Conservation (phyloP, 2,888 invertebrate species). For the Coenonympha glycerion region DNA sequence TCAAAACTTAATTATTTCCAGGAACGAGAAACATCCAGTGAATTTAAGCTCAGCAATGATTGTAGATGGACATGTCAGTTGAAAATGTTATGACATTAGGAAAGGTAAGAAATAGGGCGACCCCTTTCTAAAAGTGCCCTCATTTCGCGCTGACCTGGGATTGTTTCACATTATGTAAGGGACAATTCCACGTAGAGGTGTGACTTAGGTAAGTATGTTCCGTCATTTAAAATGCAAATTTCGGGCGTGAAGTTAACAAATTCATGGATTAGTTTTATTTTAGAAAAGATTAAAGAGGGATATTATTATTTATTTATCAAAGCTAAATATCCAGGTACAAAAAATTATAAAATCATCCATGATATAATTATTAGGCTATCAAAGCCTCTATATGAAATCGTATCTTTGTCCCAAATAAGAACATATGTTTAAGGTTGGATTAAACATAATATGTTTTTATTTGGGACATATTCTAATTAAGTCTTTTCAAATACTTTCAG, state of each 20-base stretch:
- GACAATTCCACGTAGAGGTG: conserved; percentile 27
- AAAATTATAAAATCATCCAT: no score
- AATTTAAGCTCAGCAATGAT: conserved; percentile 6
- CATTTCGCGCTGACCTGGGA: conserved; percentile 34
- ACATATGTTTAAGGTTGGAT: no score
- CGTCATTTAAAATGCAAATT: conserved; percentile 22
- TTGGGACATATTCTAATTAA: no score
- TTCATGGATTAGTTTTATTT: no score
- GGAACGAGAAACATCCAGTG: not conserved
- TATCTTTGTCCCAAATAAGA: no score
- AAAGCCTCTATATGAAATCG: no score
- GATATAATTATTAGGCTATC: no score
- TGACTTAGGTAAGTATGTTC: conserved; percentile 21
- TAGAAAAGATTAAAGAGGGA: no score
- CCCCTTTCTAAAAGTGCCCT: conserved; percentile 34
- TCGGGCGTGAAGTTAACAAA: conserved; percentile 2
- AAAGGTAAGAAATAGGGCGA: conserved; percentile 31
- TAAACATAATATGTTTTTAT: no score
- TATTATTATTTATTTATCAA: no score
- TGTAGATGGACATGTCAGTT: conserved; percentile 33
- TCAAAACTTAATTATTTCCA: not conserved
- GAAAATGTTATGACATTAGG: conserved; percentile 38
- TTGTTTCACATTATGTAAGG: conserved; percentile 38
- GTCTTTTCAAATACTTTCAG: no score
- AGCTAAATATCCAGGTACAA: no score